A percentile compares a stretch with the other conserved stretches of the same genome.
Conservation (phyloP, 2,113 vertebrate genomes). For the Ursus arctos region DNA sequence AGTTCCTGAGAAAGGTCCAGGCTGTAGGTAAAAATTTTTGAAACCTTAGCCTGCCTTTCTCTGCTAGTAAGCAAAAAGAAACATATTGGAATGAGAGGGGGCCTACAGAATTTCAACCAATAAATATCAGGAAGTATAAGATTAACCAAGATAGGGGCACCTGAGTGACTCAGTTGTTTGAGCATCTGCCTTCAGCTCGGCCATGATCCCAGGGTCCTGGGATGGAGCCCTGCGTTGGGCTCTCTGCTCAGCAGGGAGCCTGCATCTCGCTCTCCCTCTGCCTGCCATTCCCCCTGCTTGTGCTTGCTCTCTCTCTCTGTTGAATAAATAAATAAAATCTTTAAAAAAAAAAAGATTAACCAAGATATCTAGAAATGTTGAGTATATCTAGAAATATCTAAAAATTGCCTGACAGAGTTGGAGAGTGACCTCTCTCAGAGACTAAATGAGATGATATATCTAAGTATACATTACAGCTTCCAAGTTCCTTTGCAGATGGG, state of each 20-base stretch:
- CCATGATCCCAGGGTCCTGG: too few species aligned
- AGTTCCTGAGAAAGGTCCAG: background rate
- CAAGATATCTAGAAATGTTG: background rate
- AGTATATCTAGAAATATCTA: too few species aligned
- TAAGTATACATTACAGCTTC: background rate
- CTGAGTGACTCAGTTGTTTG: background rate
- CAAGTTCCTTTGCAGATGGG: background rate
- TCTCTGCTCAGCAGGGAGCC: background rate
- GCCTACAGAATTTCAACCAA: background rate
- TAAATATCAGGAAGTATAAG: background rate
- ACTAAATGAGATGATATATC: background rate
- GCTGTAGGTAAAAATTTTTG: background rate
- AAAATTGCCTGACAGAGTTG: background rate
- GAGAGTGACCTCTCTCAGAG: background rate
- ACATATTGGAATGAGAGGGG: background rate
- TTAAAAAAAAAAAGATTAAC: too few species aligned
- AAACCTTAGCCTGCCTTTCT: background rate
- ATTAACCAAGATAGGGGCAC: background rate
- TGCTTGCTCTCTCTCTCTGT: background rate
- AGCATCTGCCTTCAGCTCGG: background rate
- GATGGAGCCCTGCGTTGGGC: fast-evolving
- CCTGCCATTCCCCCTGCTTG: background rate
- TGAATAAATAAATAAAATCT: background rate
- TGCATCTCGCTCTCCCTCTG: background rate
- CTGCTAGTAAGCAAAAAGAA: background rate